Evolutionary conservation across 2,888 invertebrate species (phyloP).

Genomic region (Ophion slaviceki): DNA sequence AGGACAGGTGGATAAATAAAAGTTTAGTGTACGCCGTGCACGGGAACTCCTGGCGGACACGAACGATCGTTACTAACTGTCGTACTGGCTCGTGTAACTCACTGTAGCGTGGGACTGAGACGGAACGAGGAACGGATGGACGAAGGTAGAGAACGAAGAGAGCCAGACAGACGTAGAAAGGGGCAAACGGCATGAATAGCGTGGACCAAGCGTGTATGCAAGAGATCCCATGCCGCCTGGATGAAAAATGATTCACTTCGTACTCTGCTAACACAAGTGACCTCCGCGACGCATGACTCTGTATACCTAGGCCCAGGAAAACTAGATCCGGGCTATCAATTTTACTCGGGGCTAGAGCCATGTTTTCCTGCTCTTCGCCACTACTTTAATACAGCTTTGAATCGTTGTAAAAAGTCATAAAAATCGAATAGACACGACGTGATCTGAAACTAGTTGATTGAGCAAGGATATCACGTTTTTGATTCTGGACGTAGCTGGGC

Average conservation of each 20-base stretch:
- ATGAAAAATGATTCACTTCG: slow-evolving; percentile 68
- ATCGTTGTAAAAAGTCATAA: slow-evolving; percentile 42
- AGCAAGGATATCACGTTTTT: not conserved
- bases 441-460: slow-evolving; percentile 35
- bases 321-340: slow-evolving; percentile 61
- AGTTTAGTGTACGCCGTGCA: slow-evolving; percentile 21
- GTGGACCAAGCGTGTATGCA: slow-evolving; percentile 58
- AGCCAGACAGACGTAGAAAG: slow-evolving; percentile 14
- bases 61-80: slow-evolving; percentile 67
- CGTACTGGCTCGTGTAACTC: slow-evolving; percentile 36
- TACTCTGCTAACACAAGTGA: slow-evolving; percentile 44
- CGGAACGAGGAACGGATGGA: slow-evolving; percentile 10
- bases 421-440: slow-evolving; percentile 19
- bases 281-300: slow-evolving; percentile 58
- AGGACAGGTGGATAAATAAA: slow-evolving; percentile 59
- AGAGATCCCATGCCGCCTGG: slow-evolving; percentile 54
- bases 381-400: slow-evolving; percentile 7
- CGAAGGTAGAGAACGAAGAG: not conserved
- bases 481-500: not conserved
- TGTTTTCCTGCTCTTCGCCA: not conserved
- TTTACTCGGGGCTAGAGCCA: slow-evolving; percentile 32
- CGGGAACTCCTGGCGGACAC: slow-evolving; percentile 49
- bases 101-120: slow-evolving; percentile 12
- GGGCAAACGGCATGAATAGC: slow-evolving; percentile 57
- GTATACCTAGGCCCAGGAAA: slow-evolving; percentile 51